Evolutionary conservation across 2,113 vertebrate species (phyloP), one percentile per base, ranked within the genome.

Genomic region (Patagioenas fasciata): DNA sequence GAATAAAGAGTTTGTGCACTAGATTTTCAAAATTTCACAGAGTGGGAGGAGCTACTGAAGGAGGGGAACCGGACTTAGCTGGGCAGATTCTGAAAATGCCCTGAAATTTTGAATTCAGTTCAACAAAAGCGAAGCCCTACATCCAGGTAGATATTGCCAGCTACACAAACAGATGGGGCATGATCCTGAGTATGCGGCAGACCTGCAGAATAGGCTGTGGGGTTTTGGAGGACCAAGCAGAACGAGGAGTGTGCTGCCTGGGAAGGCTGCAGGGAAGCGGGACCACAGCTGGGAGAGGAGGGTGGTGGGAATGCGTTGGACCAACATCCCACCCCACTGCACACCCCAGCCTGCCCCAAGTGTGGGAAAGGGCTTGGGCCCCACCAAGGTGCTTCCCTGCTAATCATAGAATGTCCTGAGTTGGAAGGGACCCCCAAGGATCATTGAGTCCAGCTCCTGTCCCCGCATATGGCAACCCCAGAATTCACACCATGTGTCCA

Each of bases 271-370:
- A 0, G 44, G n/a, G 32, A 64, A 38, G 24, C 2, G 7, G 16
- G 25, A 5, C 25, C 10, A 31, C 29, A 0, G 2, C 50, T 1
- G 2, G 44, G n/a, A 85, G 21, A 47, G 50, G 15, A 10, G 24
- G 21, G 20, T 40, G 29, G 20, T 32, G 36, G 26, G 17, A 44
- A 36, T 26, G n/a, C 5, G 14, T 83, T 19, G 9, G 54, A 60
- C 13, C 53, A 50, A 32, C 36, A 66, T 70, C 72, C 18, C 44
- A 26, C 7, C 17, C 16, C n/a, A 13, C 25, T 36, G 28, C 23
- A 42, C 1, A 5, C 10, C 47, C 15, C 48, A 58, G 28, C 13
- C 28, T 44, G 28, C 29, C 42, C 44, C 3, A 1, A 81, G 12
- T 0, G 2, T 40, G 34, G 36, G 14, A n/a, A 85, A 36, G 8